Base-by-base conservation (phyloP, 2,888 invertebrate genomes). In the Xylophagus ater region DNA sequence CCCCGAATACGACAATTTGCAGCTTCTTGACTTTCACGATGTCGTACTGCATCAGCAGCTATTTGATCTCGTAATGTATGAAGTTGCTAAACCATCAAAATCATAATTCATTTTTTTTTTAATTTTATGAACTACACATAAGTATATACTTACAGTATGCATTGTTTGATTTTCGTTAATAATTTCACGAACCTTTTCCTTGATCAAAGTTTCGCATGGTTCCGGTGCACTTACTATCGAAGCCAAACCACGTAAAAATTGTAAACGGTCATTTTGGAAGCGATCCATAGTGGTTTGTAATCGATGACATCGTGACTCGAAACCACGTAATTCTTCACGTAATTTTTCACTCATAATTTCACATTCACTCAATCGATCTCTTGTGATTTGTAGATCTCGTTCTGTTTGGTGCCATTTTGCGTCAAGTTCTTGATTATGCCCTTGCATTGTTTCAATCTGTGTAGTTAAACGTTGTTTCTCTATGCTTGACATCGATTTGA, bases 391-490 rank as follows among this genome's bases (percentile, higher is more conserved):
- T 10, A 79, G 71, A 51, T 87, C 86, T 49, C 84, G 81, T 49
- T 86, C 86, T 54, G 65, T 68, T 62, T 83, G 83, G 46, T 80
- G 73, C 20, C 81, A 65, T 38, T 82, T 72, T 45, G 81, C 80
- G 50, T 86, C 85, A 30, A 82, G 59, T 28, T 81, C 66, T 49
- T 84, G 81, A 5, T 74, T 65, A 7, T 80, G 77, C 23, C 78
- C 69, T 30, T 55, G 55, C 3, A 57, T 48, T 1, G 56, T 55
- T 32, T 65, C 65, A 3, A 65, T 44, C 59, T 85, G 85, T 25
- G 83, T 68, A 51, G 81, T 81, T 17, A 86, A 61, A 43, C 79
- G 74, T 47, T 86, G 85, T 51, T 80, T 82, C 49, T 87, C 86
- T 3, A 60, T 58, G 40, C 59, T 60, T 2, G 63, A 54, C 36